Evolutionary conservation across 1,140 invertebrate species (phyloP).

Genomic region (Acromyrmex echinatior): DNA sequence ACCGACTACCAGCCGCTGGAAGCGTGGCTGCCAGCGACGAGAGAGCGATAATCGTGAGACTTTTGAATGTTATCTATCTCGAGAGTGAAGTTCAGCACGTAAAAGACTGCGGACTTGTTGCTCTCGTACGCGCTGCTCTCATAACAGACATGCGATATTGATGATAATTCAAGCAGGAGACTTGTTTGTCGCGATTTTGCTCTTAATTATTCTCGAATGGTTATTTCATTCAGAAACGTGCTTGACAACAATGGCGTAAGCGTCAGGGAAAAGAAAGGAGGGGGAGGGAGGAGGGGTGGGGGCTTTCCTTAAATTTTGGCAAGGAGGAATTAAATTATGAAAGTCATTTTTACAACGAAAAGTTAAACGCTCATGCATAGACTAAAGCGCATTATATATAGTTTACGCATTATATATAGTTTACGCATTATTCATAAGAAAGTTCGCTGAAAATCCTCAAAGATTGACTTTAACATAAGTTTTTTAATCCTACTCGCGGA

Average conservation of each 20-base stretch:
- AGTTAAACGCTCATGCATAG: too few species aligned
- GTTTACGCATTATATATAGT: too few species aligned
- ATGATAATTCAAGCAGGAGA: not conserved
- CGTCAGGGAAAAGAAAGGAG: too few species aligned
- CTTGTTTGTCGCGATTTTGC: not conserved
- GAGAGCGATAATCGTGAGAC: constrained; percentile 70
- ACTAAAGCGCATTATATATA: too few species aligned
- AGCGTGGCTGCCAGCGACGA: constrained; percentile 65
- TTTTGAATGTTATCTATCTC: constrained; percentile 70
- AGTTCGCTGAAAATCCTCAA: too few species aligned
- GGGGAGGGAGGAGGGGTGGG: too few species aligned
- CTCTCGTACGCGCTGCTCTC: constrained; percentile 38
- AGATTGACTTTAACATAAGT: too few species aligned
- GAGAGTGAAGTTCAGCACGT: constrained; percentile 45
- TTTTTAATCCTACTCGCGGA: too few species aligned
- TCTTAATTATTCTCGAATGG: not conserved
- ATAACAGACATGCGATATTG: constrained; percentile 52
- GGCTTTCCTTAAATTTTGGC: too few species aligned
- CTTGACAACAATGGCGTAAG: not conserved
- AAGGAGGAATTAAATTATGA: too few species aligned
- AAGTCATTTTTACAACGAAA: too few species aligned
- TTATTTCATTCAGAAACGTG: constrained; percentile 13
- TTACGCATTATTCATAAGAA: too few species aligned
- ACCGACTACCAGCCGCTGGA: constrained; percentile 69
- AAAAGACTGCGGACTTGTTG: constrained; percentile 58